phyloP scores from a whole-genome alignment of 2,888 invertebrate species.

The Mythimna impura region DNA sequence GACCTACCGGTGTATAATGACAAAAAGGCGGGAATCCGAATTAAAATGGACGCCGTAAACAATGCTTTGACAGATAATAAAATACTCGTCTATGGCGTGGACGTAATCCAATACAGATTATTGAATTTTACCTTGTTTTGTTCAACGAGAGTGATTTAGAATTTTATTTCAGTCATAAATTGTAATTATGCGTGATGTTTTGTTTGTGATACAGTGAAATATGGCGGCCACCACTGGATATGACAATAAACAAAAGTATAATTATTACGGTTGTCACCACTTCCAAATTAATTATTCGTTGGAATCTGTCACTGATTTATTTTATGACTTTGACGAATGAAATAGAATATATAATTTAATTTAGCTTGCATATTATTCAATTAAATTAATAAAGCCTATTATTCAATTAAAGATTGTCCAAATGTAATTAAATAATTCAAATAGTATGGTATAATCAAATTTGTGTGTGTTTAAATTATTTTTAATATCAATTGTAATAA shows the following conservation, averaged over 20 bases:
- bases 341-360: conserved; percentile 21
- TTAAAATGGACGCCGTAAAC: conserved; percentile 76
- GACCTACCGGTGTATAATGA: conserved; percentile 75
- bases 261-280: conserved; percentile 31
- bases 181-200: conserved; percentile 30
- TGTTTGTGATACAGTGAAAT: conserved; percentile 41
- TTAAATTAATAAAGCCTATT: no score
- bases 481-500: no score
- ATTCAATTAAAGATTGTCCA: no score
- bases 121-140: conserved; percentile 72
- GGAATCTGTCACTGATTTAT: conserved; percentile 15
- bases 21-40: conserved; percentile 79
- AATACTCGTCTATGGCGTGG: conserved; percentile 74
- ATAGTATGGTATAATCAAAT: no score
- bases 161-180: conserved; percentile 57
- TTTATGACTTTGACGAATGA: conserved; percentile 16
- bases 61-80: conserved; percentile 74
- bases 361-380: background rate
- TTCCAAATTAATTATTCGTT: conserved; percentile 37
- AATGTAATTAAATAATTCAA: no score
- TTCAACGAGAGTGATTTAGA: conserved; percentile 54
- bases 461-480: no score
- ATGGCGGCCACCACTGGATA: conserved; percentile 19
- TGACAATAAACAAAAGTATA: conserved; percentile 41
- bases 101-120: conserved; percentile 72